Evolutionary conservation across 2,888 invertebrate species (phyloP).

Genomic region (Lobophora halterata): DNA sequence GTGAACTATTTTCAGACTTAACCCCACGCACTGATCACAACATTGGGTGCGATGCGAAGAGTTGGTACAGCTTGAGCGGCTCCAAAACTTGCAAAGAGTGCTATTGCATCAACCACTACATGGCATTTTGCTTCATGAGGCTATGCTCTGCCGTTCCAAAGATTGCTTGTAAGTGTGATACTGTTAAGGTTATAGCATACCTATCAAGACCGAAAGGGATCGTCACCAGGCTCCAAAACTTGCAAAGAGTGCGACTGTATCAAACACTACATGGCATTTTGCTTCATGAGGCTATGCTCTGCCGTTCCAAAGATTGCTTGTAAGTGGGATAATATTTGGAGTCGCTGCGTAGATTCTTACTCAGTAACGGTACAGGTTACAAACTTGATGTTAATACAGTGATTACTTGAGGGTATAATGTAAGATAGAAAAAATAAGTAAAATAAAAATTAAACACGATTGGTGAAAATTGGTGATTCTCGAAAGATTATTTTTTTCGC

Average conservation of each 20-base stretch:
- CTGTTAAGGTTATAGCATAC: no score
- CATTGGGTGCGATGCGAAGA: neutral
- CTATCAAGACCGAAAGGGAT: no score
- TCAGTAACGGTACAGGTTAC: no score
- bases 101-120: slow-evolving; percentile 4
- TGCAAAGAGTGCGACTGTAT: slow-evolving; percentile 7
- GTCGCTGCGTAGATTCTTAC: no score
- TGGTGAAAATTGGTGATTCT: no score
- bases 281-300: slow-evolving; percentile 4
- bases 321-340: slow-evolving; percentile 4
- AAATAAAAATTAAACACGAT: no score
- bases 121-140: slow-evolving; percentile 5
- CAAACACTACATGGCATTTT: slow-evolving; percentile 1
- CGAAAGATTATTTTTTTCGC: no score
- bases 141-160: neutral
- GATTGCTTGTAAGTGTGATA: slow-evolving; percentile 5
- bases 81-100: slow-evolving; percentile 1
- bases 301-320: neutral
- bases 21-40: neutral
- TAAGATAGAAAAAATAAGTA: no score
- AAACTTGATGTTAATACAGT: no score
- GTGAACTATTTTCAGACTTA: no score
- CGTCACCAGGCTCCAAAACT: no score
- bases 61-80: slow-evolving; percentile 3
- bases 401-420: no score